Evolutionary conservation across 1,140 invertebrate genomes (phyloP).

Genomic region (Brachionus angularis): DNA sequence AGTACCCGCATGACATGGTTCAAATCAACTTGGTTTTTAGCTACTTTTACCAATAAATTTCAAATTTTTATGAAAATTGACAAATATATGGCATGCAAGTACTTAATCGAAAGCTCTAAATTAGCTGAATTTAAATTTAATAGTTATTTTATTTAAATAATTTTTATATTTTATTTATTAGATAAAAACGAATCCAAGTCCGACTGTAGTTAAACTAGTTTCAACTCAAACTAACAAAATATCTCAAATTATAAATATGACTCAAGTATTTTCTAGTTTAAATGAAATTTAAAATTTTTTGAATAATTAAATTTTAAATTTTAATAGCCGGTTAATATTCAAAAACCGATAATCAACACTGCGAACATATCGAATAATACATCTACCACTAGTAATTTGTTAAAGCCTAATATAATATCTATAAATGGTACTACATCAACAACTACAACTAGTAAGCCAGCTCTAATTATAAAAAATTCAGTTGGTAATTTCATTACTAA

Average conservation of each 20-base stretch:
- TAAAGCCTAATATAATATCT: background rate
- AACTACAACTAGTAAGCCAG: background rate
- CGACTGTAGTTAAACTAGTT: constrained; percentile 28
- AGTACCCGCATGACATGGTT: no score
- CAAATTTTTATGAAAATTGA: no score
- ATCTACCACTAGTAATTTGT: background rate
- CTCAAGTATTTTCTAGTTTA: background rate
- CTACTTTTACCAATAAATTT: no score
- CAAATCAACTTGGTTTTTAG: no score
- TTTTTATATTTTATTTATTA: background rate
- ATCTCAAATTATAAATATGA: constrained; percentile 19
- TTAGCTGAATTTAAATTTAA: background rate
- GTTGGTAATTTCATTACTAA: constrained; percentile 17
- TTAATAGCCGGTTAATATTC: background rate
- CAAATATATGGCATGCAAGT: no score
- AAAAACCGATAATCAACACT: background rate
- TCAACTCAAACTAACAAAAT: constrained; percentile 31
- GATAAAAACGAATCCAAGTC: constrained; percentile 24
- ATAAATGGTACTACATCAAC: background rate
- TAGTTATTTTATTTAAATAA: background rate
- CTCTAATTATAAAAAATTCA: constrained; percentile 18
- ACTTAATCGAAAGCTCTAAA: no score
- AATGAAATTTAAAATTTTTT: no score
- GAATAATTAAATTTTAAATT: background rate
- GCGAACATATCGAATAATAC: no score